These are phyloP conservation scores for Apamea epomidion DNA, from an alignment of 2,888 invertebrate genomes.

Conservation along the genomic window DNA sequence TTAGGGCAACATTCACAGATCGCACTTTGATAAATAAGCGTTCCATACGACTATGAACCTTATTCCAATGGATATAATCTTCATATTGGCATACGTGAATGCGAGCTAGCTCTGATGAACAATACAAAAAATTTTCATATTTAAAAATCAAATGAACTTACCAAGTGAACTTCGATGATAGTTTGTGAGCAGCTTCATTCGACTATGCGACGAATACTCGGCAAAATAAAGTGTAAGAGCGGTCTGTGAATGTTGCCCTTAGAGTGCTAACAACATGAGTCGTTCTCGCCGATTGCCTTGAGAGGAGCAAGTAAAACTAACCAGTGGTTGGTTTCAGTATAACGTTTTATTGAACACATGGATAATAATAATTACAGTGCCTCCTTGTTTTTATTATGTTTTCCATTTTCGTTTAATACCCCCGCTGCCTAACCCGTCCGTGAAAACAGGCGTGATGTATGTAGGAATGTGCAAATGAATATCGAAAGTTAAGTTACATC, in stretches of 20 bases:
- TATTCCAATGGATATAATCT: neutral
- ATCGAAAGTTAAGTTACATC: neutral
- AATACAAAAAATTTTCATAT: neutral
- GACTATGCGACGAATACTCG: no score
- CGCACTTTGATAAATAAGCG: neutral
- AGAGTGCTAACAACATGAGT: no score
- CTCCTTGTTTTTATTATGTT: neutral
- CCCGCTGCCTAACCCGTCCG: neutral
- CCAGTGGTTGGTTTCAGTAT: neutral
- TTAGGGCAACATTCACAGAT: neutral
- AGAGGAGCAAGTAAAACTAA: no score
- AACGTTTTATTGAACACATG: slow-evolving; percentile 4
- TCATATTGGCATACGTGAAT: neutral
- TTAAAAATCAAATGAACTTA: no score
- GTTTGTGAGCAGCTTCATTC: no score
- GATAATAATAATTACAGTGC: neutral
- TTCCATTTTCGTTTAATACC: neutral
- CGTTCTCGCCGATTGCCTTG: no score
- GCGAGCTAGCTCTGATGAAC: neutral
- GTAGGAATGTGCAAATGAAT: neutral
- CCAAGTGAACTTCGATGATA: no score
- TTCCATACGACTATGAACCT: neutral
- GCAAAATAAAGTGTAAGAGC: no score
- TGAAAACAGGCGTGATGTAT: no score
- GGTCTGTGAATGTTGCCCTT: no score